Evolutionary conservation across 2,797 vertebrate species (phyloP).

Genomic region (Microctenopoma lineatum): DNA sequence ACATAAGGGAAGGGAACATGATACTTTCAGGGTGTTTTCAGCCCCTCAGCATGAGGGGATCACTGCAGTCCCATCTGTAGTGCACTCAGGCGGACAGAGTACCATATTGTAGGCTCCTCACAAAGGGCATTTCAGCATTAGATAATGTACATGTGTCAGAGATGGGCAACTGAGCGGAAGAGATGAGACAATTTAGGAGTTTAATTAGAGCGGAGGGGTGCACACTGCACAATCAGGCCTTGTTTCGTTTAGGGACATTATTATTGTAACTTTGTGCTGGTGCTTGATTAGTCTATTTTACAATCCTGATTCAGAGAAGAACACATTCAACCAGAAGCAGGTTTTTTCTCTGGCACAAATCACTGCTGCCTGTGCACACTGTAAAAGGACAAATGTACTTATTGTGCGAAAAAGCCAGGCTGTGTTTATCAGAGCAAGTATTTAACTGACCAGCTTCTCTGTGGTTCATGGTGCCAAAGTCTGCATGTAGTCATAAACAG

Average conservation of each 20-base stretch:
- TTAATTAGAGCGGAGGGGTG: constrained; percentile 61
- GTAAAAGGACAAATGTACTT: no score
- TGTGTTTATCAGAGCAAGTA: not conserved
- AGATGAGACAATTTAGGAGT: constrained; percentile 60
- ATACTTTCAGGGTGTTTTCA: constrained; percentile 63
- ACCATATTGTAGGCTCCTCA: constrained; percentile 37
- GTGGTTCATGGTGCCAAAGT: constrained; percentile 79
- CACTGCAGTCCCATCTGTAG: constrained; percentile 62
- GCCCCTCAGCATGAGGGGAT: constrained; percentile 44
- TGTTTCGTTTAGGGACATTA: constrained; percentile 41
- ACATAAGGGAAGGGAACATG: constrained; percentile 52
- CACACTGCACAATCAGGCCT: constrained; percentile 40
- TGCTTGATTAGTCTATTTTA: not conserved
- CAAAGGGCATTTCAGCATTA: constrained; percentile 66
- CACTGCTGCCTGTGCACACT: not conserved
- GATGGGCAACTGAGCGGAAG: constrained; percentile 72
- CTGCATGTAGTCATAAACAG: constrained; percentile 23
- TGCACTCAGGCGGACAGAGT: constrained; percentile 19
- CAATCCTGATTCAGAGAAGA: not conserved
- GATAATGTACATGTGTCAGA: constrained; percentile 56
- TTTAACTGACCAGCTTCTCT: constrained; percentile 9
- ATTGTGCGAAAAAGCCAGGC: not conserved
- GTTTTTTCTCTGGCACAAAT: not conserved
- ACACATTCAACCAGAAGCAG: not conserved
- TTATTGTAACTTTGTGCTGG: not conserved